Percentiles rank a stretch among this genome's conserved stretches.
These are phyloP conservation scores for Chelonia mydas DNA, from an alignment of 2,797 vertebrate genomes.

Conservation along the genomic window DNA sequence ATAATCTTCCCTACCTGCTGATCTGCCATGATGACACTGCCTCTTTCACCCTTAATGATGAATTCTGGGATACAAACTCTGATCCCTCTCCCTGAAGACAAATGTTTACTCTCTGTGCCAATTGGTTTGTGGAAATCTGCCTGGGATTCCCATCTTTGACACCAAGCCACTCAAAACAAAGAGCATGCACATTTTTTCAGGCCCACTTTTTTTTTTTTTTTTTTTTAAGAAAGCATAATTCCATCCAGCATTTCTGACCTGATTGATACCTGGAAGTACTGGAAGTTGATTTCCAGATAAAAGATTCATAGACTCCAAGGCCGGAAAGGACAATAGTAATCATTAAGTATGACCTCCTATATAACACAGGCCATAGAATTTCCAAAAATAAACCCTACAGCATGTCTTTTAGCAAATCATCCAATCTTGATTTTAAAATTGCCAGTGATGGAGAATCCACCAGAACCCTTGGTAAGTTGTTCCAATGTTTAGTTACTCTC, in stretches of 20 bases:
- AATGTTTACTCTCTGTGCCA: neutral
- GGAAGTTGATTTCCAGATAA: slow-evolving; percentile 42
- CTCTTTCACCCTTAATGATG: neutral
- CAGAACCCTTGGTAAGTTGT: neutral
- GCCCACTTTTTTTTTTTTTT: neutral
- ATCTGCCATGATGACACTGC: rapidly evolving
- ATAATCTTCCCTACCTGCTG: neutral
- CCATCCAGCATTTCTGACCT: neutral
- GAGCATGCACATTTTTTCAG: neutral
- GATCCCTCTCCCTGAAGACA: neutral
- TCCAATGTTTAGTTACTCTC: neutral
- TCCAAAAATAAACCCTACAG: neutral
- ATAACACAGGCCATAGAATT: neutral
- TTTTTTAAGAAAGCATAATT: neutral
- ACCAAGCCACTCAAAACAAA: neutral
- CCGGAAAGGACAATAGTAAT: neutral
- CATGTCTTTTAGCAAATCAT: neutral
- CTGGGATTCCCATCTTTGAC: neutral
- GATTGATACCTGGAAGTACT: slow-evolving; percentile 41
- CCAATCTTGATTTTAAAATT: neutral
- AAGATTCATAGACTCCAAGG: neutral
- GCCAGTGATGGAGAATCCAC: neutral
- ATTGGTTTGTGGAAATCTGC: slow-evolving; percentile 16
- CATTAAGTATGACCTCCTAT: neutral
- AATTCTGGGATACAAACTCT: neutral